Conservation (phyloP, 2,888 invertebrate genomes). For the Odontocerum albicorne region DNA sequence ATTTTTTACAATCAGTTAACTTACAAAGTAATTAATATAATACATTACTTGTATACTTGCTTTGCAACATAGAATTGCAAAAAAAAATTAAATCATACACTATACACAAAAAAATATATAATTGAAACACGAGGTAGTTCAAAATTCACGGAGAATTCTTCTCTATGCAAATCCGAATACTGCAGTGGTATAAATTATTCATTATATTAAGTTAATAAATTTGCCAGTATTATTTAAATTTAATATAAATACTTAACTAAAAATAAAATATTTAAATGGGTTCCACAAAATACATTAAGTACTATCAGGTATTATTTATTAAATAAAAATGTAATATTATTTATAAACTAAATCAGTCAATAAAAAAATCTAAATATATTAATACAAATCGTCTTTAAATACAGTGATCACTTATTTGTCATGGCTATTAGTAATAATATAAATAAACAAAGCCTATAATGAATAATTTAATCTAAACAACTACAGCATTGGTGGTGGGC, state of each 20-base stretch:
- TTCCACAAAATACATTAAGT: conserved; percentile 27
- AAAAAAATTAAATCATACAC: background rate
- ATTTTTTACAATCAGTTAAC: no score
- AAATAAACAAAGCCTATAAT: conserved; percentile 3
- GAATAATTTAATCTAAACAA: conserved; percentile 20
- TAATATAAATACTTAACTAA: conserved; percentile 9
- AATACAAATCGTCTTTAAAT: conserved; percentile 24
- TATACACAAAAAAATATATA: conserved; percentile 24
- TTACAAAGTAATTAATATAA: conserved; percentile 5
- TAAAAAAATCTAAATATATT: conserved; percentile 23
- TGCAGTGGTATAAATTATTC: conserved; percentile 30
- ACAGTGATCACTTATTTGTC: conserved; percentile 23
- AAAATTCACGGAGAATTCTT: conserved; percentile 33
- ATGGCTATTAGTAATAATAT: conserved; percentile 19
- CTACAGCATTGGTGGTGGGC: conserved; percentile 30
- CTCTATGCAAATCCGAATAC: conserved; percentile 32
- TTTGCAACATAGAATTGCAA: background rate
- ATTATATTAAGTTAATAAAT: no score
- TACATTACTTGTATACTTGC: conserved; percentile 2
- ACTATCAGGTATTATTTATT: conserved; percentile 33
- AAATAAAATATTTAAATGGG: conserved; percentile 2
- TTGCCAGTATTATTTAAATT: no score
- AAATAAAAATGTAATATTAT: conserved; percentile 21
- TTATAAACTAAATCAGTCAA: conserved; percentile 35
- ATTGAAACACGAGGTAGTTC: conserved; percentile 35